These are phyloP conservation scores for Fabriciana adippe DNA, from an alignment of 2,888 invertebrate genomes.

Conservation along the genomic window DNA sequence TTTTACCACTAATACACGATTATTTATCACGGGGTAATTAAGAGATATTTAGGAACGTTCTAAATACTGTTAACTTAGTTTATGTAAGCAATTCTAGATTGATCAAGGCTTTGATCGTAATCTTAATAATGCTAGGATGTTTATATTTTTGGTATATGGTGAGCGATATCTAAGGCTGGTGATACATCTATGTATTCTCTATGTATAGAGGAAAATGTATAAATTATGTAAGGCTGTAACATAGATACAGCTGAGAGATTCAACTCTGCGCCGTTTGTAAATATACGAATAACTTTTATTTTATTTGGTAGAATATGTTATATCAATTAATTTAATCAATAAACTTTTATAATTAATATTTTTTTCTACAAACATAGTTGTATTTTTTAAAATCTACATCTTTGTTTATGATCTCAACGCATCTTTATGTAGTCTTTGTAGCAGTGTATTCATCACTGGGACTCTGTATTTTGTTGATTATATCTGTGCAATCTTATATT, in stretches of 20 bases:
- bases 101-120: constrained; percentile 48
- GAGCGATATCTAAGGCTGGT: constrained; percentile 72
- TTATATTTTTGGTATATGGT: constrained; percentile 51
- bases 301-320: constrained; percentile 27
- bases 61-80: constrained; percentile 27
- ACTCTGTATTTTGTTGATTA: constrained; percentile 14
- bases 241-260: constrained; percentile 64
- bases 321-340: constrained; percentile 8
- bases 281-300: constrained; percentile 45
- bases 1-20: too few relatives aligned
- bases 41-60: constrained; percentile 30
- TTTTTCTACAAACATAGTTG: constrained; percentile 14
- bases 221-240: constrained; percentile 61
- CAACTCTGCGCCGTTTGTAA: constrained; percentile 63
- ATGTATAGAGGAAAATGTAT: constrained; percentile 50
- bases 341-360: constrained; percentile 1
- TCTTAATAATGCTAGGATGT: constrained; percentile 37
- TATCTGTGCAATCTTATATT: constrained; percentile 33
- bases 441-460: background rate
- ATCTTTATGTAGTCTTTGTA: constrained; percentile 26
- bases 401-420: constrained; percentile 38
- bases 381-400: constrained; percentile 16
- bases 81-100: constrained; percentile 29
- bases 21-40: constrained; percentile 30
- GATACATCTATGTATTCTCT: constrained; percentile 66